Base-by-base conservation (phyloP, 2,888 invertebrate species). In the Platynereis dumerilii region DNA sequence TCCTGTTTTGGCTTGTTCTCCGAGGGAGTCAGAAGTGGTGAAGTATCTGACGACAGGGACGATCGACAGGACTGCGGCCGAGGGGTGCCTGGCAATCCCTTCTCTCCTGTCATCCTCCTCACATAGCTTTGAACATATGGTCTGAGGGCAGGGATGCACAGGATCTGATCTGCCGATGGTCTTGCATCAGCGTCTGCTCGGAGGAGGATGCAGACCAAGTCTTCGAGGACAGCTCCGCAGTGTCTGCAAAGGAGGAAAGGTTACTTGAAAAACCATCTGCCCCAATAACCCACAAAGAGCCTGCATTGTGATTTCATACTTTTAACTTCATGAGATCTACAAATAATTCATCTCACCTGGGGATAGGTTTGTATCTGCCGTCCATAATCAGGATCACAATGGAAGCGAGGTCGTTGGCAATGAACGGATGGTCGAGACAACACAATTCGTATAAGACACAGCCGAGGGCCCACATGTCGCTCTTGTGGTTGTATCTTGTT, bases 381-480 rank as follows among this genome's bases (percentile, higher is more conserved):
- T 73, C 65, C 20, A 77, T 56, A 12, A 80, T 80, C 56, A 73
- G 74, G 58, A 75, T 63, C 5, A 75, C 69, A 2, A 80, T 73
- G 10, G 68, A 66, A 7, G 75, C 70, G 42, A 80, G 69, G 58
- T 74, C 72, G 15, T 68, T 65, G 3, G 75, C 80, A 54, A 76
- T 73, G 64, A 80, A 80, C 1, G 80, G 78, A 44, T 77, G 76
- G 12, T 64, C 65, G 2, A 80, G 72, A 53, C 73, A 69, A 58
- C 76, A 76, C 67, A 80, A 66, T 61, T 80, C 78, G 68, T 78
- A 80, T 55, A 80, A 68, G 10, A 80, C 74, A 72, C 80, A 80
- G 10, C 80, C 80, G n/a, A 73, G 69, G 0, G 79, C 74, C 80
- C 80, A 80, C 74, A 80, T 78, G 61, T 80, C 80, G 72, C 77